These are phyloP conservation scores for Xenopus laevis DNA, from an alignment of 2,113 vertebrate genomes.

Conservation along the genomic window DNA sequence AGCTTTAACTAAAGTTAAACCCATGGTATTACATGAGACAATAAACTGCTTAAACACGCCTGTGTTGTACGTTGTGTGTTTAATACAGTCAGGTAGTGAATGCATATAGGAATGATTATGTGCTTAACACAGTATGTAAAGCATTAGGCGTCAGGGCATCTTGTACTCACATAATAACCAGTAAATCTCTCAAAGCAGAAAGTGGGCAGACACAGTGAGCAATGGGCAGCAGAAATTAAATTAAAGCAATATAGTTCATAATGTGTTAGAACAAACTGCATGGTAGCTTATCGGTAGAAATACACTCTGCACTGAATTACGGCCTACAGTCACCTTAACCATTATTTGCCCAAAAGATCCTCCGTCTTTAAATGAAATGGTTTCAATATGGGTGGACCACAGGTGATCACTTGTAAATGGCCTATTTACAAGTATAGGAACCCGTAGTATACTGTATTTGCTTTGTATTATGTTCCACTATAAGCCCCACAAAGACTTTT, in stretches of 20 bases:
- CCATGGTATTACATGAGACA: slow-evolving; percentile 37
- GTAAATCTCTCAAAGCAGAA: slow-evolving; percentile 31
- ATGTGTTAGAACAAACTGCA: slow-evolving; percentile 21
- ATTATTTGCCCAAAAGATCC: too few species aligned
- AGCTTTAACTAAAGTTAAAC: slow-evolving; percentile 44
- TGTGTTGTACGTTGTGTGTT: slow-evolving; percentile 20
- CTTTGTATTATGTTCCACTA: too few species aligned
- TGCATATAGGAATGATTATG: slow-evolving; percentile 44
- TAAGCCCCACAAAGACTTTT: too few species aligned
- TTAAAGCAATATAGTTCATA: slow-evolving; percentile 33
- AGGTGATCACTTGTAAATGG: too few species aligned
- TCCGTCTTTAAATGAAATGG: too few species aligned
- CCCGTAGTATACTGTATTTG: too few species aligned
- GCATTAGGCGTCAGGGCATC: slow-evolving; percentile 30
- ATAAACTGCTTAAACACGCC: slow-evolving; percentile 37
- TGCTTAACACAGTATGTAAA: slow-evolving; percentile 41
- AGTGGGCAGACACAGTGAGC: slow-evolving; percentile 39
- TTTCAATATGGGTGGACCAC: too few species aligned
- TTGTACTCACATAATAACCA: slow-evolving; percentile 29
- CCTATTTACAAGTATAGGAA: too few species aligned
- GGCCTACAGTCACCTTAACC: too few species aligned
- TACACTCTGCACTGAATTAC: background rate
- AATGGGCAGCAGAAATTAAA: slow-evolving; percentile 43
- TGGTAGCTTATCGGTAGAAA: slow-evolving; percentile 23
- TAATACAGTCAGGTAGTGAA: slow-evolving; percentile 30